Base-by-base conservation (phyloP, 2,113 vertebrate genomes). In the Dipodomys spectabilis region DNA sequence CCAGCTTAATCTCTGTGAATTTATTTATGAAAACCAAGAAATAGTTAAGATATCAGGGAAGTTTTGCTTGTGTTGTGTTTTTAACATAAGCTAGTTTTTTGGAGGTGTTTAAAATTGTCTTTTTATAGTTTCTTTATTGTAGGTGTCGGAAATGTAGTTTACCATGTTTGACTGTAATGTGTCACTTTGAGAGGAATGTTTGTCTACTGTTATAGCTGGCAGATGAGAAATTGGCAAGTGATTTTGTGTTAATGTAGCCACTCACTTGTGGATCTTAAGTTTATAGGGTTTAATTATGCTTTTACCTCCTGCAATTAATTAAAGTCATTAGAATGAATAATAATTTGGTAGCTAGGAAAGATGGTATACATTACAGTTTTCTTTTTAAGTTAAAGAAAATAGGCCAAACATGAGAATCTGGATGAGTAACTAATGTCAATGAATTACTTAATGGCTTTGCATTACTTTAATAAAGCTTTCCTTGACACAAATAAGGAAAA, bases 1-100 rank as follows among this genome's bases (percentile, higher is more conserved):
- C 88, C 95, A 90, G 96, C 93, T 45, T 96, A 92, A 97, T 95
- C 97, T 97, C 90, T 98, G 96, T 98, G 97, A 97, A 97, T 90
- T 86, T 98, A 96, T 97, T 97, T 97, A 96, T 93, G 92, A 86
- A 93, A 97, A 97, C 95, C 85, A 96, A 95, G 71, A 79, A 92
- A 96, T 90, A 96, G 23, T 73, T 90, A 93, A 90, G 87, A 60
- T 94, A 96, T 97, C 97, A 97, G 97, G 97, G 93, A 96, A 97
- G 68, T 96, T 95, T 92, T 95, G 94, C 93, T 28, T 65, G 64
- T 23, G 9, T 95, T 88, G 81, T 80, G 69, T 97, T 96, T 96
- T 97, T 94, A 97, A 95, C 90, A 90, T 86, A 87, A 92, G 84
- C 89, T 95, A 32, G 74, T 82, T 57, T 72, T 90, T 79, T 67